Evolutionary conservation across 2,113 vertebrate species (phyloP).

Genomic region (Lampris megalopsis): DNA sequence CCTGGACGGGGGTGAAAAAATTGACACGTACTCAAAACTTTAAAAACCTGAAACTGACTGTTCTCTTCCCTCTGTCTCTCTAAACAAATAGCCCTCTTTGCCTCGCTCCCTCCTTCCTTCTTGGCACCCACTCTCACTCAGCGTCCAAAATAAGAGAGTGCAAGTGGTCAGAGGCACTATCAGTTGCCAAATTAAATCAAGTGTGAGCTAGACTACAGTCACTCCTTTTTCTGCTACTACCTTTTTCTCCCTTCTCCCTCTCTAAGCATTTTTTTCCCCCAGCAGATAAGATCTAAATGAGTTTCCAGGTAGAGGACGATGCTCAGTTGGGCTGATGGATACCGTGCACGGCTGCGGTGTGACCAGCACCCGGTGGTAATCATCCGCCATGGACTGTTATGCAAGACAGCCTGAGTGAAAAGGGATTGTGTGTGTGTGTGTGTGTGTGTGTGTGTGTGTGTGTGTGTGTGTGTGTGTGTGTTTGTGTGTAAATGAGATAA

Average conservation of each 20-base stretch:
- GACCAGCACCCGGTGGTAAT: conserved; percentile 71
- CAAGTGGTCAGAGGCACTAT: conserved; percentile 79
- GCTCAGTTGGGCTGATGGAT: conserved; percentile 77
- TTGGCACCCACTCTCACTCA: conserved; percentile 54
- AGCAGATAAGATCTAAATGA: conserved; percentile 86
- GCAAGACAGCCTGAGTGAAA: conserved; percentile 50
- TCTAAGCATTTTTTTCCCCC: conserved; percentile 76
- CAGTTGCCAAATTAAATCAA: conserved; percentile 83
- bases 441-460: conserved; percentile 8
- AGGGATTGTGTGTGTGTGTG: background rate
- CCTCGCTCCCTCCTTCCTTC: conserved; percentile 33
- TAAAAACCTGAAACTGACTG: background rate
- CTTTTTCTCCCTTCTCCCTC: conserved; percentile 48
- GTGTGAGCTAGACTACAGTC: conserved; percentile 68
- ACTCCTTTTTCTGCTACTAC: conserved; percentile 40
- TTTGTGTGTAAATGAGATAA: conserved; percentile 72
- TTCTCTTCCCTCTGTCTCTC: conserved; percentile 11
- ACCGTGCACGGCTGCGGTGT: conserved; percentile 54
- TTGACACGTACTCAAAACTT: no score
- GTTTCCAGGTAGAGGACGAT: conserved; percentile 79
- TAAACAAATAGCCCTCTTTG: conserved; percentile 46
- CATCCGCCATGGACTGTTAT: conserved; percentile 66
- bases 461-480: conserved; percentile 34
- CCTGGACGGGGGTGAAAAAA: no score
- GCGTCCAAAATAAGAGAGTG: conserved; percentile 67